These are phyloP conservation scores for Dolichopus griseipennis DNA, from an alignment of 2,888 invertebrate species.

Conservation along the genomic window DNA sequence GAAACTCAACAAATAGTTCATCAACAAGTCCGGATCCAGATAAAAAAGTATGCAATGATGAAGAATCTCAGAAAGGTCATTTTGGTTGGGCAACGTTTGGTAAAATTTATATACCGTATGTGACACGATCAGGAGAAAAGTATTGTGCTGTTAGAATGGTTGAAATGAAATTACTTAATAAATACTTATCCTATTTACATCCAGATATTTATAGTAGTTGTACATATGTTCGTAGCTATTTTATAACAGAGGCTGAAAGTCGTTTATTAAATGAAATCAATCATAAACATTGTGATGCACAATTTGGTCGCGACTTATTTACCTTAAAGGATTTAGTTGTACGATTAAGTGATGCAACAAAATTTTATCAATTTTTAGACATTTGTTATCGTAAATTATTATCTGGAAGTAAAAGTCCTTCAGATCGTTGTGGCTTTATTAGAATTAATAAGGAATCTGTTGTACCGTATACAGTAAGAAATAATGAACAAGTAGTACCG, in stretches of 20 bases:
- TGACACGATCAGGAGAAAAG: constrained; percentile 71
- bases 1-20: constrained; percentile 22
- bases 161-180: constrained; percentile 80
- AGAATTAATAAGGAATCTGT: constrained; percentile 88
- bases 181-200: constrained; percentile 80
- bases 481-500: constrained; percentile 79
- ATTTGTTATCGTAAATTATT: constrained; percentile 79
- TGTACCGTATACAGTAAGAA: constrained; percentile 81
- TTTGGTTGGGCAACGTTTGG: constrained; percentile 90
- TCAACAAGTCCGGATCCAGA: constrained; percentile 35
- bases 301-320: constrained; percentile 81
- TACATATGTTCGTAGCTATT: constrained; percentile 85
- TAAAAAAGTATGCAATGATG: constrained; percentile 48
- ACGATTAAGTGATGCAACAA: constrained; percentile 74
- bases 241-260: constrained; percentile 84
- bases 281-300: constrained; percentile 79
- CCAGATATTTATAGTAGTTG: constrained; percentile 84
- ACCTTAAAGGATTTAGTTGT: constrained; percentile 85
- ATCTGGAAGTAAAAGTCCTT: constrained; percentile 55
- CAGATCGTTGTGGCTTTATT: constrained; percentile 83
- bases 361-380: constrained; percentile 83
- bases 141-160: constrained; percentile 93
- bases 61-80: constrained; percentile 68
- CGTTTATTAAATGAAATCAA: constrained; percentile 88
- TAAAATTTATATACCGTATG: constrained; percentile 78